These are phyloP conservation scores for Cairina moschata DNA, from an alignment of 2,113 vertebrate genomes.

Conservation along the genomic window DNA sequence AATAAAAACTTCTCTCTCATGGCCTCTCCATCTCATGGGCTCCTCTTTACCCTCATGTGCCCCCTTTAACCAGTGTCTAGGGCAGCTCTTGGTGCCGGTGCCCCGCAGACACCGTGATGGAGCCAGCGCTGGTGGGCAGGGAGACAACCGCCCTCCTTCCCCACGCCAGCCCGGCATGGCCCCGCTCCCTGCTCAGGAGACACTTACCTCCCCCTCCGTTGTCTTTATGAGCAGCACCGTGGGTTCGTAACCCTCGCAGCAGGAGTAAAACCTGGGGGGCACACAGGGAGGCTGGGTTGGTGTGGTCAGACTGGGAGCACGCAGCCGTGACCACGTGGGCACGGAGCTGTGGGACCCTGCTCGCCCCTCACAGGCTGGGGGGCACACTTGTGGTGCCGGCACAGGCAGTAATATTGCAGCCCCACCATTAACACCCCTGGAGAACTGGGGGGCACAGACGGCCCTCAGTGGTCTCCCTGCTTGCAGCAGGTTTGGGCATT, in stretches of 20 bases:
- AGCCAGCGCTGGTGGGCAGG: background rate
- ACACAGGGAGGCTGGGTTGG: background rate
- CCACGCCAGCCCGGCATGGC: accelerated
- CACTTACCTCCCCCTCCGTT: slow-evolving; percentile 77
- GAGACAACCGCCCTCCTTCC: background rate
- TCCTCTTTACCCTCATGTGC: background rate
- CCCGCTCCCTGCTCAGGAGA: background rate
- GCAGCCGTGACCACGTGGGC: too few species aligned
- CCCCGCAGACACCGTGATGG: background rate
- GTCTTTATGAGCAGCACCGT: slow-evolving; percentile 82
- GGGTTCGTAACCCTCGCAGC: slow-evolving; percentile 83
- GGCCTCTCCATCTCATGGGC: background rate
- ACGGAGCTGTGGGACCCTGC: too few species aligned
- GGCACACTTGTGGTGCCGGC: too few species aligned
- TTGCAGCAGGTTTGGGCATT: background rate
- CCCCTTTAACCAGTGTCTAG: background rate
- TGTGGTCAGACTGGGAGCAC: background rate
- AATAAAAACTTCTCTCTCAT: background rate
- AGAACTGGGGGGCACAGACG: too few species aligned
- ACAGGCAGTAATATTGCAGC: too few species aligned
- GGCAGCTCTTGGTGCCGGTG: background rate
- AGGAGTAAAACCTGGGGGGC: slow-evolving; percentile 78
- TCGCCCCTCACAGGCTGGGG: too few species aligned
- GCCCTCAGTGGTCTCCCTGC: background rate
- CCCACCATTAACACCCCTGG: too few species aligned